These are phyloP conservation scores for Tricholaema leucomelas DNA, from an alignment of 2,113 vertebrate genomes.

Conservation along the genomic window DNA sequence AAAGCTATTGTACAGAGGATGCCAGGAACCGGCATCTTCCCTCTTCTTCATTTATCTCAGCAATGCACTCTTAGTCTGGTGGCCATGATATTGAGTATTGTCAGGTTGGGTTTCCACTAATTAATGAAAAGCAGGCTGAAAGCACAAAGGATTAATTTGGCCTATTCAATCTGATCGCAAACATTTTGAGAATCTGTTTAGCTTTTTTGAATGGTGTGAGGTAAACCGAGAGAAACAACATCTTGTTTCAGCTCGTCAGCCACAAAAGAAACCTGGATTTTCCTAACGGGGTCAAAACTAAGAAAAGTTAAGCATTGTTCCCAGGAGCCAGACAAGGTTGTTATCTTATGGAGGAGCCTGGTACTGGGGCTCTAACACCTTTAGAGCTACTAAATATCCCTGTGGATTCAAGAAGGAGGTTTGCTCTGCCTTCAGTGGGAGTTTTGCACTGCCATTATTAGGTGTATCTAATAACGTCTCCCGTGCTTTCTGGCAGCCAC, in stretches of 20 bases:
- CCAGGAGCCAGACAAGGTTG: neutral
- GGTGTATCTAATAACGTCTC: neutral
- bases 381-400: neutral
- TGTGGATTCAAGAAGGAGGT: neutral
- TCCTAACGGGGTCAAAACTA: conserved; percentile 38
- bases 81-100: conserved; percentile 53
- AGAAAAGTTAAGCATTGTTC: neutral
- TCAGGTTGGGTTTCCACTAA: conserved; percentile 53
- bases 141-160: conserved; percentile 62
- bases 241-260: neutral
- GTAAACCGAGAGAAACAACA: conserved; percentile 14
- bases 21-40: conserved; percentile 15
- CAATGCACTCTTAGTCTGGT: conserved; percentile 44
- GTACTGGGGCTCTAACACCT: neutral
- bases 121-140: conserved; percentile 56
- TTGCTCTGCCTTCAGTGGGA: neutral
- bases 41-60: conserved; percentile 57
- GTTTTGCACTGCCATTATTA: neutral
- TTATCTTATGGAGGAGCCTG: neutral
- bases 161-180: conserved; percentile 50
- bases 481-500: neutral
- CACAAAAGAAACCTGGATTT: conserved; percentile 25
- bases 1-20: neutral
- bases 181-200: conserved; percentile 57
- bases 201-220: conserved; percentile 23